Base-by-base conservation (phyloP, 2,797 vertebrate species). In the Melanotaenia nigrans region DNA sequence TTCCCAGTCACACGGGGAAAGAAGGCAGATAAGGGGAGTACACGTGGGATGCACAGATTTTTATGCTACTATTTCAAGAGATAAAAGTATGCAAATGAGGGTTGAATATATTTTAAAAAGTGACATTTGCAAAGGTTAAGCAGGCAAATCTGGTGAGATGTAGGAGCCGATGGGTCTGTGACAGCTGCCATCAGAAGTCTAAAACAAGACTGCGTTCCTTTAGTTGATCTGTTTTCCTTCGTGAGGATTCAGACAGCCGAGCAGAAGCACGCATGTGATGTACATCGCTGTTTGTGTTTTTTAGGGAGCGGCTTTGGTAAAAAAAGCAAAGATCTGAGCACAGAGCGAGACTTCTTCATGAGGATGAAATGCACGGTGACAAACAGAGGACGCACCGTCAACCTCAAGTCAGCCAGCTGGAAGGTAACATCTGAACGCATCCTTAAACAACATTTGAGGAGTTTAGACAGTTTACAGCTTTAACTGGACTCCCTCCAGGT, bases 281-380 rank as follows among this genome's bases (percentile, higher is more conserved):
- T 20, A 20, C 22, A 0, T 32, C 38, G 32, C 9, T 20, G 28
- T 33, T 33, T 40, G 0, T 72, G 51, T 76, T 42, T 77, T 73
- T 3, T 83, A 96, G 95, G 95, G 57, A 90, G 93, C 72, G 93
- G 96, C 57, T 96, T 95, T 24, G 93, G 93, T 62, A 98, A 97
- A 86, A 99, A 96, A 89, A 95, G 81, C 87, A 98, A 97, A 92
- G 96, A 98, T 33, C 76, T 95, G 87, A 96, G 88, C 79, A 96
- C 96, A 0, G 96, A 99, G 45, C 93, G 97, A 54, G 97, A 99
- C 73, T 99, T 99, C 91, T 99, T 99, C 92, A 99, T 99, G 98
- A 96, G 98, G 88, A 99, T 99, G 97, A 99, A 99, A 87, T 99
- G 98, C 90, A 99, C 98, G 0, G 96, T 99, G 88, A 99, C 98